Percentiles rank a stretch among this genome's conserved stretches.
Conservation (phyloP, 2,888 invertebrate genomes). For the Aleiodes testaceus region DNA sequence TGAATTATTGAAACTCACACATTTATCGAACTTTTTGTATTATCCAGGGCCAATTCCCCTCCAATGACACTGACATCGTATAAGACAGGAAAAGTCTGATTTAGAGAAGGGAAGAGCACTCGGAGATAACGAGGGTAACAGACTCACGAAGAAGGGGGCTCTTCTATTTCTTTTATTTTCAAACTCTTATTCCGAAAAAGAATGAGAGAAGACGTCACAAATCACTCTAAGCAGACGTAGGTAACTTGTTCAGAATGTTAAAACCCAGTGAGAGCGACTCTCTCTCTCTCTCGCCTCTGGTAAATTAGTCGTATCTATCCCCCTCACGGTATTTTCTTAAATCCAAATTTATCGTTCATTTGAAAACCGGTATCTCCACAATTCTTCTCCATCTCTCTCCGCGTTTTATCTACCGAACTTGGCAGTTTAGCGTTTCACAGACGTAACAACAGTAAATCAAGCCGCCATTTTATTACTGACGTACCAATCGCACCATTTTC, state of each 20-base stretch:
- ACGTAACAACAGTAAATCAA: slow-evolving; percentile 4
- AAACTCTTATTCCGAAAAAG: slow-evolving; percentile 1
- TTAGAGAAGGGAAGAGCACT: slow-evolving; percentile 3
- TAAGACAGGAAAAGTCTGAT: slow-evolving; percentile 5
- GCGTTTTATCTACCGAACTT: background rate
- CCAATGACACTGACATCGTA: no score
- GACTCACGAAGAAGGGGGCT: background rate
- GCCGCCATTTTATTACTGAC: slow-evolving; percentile 8
- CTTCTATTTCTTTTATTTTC: no score
- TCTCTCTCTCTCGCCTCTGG: slow-evolving; percentile 28
- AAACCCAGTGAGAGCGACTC: slow-evolving; percentile 27
- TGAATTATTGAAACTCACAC: no score
- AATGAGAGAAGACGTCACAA: slow-evolving; percentile 57
- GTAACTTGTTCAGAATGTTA: slow-evolving; percentile 47
- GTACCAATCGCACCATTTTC: background rate
- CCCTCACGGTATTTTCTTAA: slow-evolving; percentile 51
- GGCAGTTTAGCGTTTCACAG: slow-evolving; percentile 1
- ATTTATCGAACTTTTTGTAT: no score
- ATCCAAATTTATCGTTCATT: slow-evolving; percentile 58
- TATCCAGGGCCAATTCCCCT: no score
- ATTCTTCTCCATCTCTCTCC: slow-evolving; percentile 7
- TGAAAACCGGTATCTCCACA: slow-evolving; percentile 35
- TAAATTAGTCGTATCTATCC: slow-evolving; percentile 46
- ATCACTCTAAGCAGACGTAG: slow-evolving; percentile 60
- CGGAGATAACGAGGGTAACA: slow-evolving; percentile 22